These are phyloP conservation scores for Fringilla coelebs DNA, from an alignment of 2,797 vertebrate species.

Conservation along the genomic window DNA sequence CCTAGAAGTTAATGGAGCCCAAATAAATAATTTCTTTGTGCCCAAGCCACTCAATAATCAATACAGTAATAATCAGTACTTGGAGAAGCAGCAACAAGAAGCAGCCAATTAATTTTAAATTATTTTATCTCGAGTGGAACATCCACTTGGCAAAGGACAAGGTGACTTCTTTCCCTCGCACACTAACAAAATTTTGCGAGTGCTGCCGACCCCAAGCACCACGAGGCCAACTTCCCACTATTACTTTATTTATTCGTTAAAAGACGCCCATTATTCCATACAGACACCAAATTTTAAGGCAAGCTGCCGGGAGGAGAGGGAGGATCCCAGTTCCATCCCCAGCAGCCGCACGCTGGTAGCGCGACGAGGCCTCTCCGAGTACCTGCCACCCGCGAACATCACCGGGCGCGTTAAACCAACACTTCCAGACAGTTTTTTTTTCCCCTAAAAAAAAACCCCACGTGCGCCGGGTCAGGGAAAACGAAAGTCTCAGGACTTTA, in stretches of 20 bases:
- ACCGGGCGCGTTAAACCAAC: background rate
- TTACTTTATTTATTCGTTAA: background rate
- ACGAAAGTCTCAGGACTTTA: background rate
- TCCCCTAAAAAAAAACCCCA: background rate
- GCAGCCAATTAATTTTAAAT: background rate
- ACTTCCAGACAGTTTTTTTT: accelerated
- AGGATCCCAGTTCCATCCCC: no score
- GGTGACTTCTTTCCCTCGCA: background rate
- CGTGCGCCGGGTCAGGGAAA: no score
- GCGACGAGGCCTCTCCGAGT: background rate
- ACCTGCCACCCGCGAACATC: background rate
- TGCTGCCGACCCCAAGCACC: accelerated
- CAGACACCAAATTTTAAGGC: background rate
- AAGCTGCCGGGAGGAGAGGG: no score
- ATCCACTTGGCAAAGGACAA: background rate
- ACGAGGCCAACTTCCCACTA: background rate
- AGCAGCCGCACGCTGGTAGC: background rate
- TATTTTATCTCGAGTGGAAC: background rate
- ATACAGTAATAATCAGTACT: background rate
- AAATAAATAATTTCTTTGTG: background rate
- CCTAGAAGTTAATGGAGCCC: background rate
- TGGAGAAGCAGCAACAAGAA: background rate
- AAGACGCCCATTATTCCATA: background rate
- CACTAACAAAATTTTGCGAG: background rate
- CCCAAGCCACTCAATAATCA: background rate